These are phyloP conservation scores for Caenorhabditis wallacei DNA, from an alignment of 2,888 invertebrate species.

Conservation along the genomic window DNA sequence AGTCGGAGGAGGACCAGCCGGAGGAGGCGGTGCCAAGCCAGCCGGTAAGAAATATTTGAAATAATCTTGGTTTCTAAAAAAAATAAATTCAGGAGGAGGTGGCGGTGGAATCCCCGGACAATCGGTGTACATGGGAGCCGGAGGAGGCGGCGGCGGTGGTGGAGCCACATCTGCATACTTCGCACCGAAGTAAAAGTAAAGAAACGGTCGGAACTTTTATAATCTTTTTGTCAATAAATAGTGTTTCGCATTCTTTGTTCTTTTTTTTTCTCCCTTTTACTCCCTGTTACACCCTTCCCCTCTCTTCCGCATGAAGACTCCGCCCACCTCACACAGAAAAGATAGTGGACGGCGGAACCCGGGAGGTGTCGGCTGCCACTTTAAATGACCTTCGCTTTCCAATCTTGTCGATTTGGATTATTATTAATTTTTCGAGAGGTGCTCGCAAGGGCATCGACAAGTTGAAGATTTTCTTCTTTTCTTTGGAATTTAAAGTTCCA, in stretches of 20 bases:
- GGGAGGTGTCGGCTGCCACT: too few relatives aligned
- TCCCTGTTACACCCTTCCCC: too few relatives aligned
- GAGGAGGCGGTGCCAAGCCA: conserved; percentile 26
- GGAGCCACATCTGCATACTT: conserved; percentile 75
- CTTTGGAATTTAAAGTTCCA: too few relatives aligned
- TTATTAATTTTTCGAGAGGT: neutral
- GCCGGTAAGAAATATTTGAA: neutral
- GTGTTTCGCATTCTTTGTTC: neutral
- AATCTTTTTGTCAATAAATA: conserved; percentile 3
- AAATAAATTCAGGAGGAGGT: conserved; percentile 36
- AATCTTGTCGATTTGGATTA: neutral
- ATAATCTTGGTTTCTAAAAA: neutral
- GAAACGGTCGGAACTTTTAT: conserved; percentile 14
- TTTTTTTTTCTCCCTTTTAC: neutral
- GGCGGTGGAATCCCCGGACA: conserved; percentile 64
- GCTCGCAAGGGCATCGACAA: too few relatives aligned
- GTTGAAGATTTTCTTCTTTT: too few relatives aligned
- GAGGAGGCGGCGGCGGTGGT: conserved; percentile 62
- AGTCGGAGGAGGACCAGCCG: conserved; percentile 64
- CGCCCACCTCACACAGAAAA: too few relatives aligned
- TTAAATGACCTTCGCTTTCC: too few relatives aligned
- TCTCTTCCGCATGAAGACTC: too few relatives aligned
- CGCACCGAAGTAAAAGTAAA: conserved; percentile 67
- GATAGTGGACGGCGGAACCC: too few relatives aligned
- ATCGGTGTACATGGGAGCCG: conserved; percentile 69